Base-by-base conservation (phyloP, 2,888 invertebrate species). In the Ametastegia equiseti region DNA sequence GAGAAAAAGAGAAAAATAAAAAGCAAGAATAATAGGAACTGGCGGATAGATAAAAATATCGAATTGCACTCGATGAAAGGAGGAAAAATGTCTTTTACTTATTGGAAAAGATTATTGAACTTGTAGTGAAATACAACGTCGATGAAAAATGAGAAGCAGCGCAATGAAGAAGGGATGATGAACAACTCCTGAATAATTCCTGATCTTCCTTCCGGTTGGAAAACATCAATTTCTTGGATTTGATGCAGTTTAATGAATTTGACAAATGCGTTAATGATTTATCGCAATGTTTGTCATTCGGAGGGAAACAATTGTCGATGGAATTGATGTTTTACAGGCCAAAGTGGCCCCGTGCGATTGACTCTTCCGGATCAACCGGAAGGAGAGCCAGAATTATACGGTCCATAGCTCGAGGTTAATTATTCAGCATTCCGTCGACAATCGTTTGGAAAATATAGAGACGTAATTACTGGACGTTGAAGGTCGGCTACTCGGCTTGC, bases 391-490 rank as follows among this genome's bases (percentile, higher is more conserved):
- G 5, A 54, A 75, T 75, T 75, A 75, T 54, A 75, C 75, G 54
- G 36, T 75, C 33, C 19, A 33, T 11, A 54, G 33, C 75, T 54
- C 23, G 54, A 75, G 75, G 50, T 36, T 75, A 75, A 75, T 75
- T 75, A 75, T 75, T 75, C 50, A 36, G 36, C 11, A 75, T 75
- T 75, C 54, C 54, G 75, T 75, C 50, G 78, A 78, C 78, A 45
- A 42, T 63, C 78, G 57, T 60, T 78, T 27, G 23, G 23, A 42
- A 60, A 78, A 78, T 50, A 15, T 63, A 42, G 78, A 42, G 60
- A 45, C 33, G 39, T 78, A 78, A 78, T 78, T 78, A 60, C 13
- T 60, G 78, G 60, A 63, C 78, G 30, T 45, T 13, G 45, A 27
- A 36, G 78, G 78, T 27, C 60, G 7, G 57, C 11, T 27, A 30